Conservation (phyloP, 2,888 invertebrate genomes). For the Drosophila infuscata region DNA sequence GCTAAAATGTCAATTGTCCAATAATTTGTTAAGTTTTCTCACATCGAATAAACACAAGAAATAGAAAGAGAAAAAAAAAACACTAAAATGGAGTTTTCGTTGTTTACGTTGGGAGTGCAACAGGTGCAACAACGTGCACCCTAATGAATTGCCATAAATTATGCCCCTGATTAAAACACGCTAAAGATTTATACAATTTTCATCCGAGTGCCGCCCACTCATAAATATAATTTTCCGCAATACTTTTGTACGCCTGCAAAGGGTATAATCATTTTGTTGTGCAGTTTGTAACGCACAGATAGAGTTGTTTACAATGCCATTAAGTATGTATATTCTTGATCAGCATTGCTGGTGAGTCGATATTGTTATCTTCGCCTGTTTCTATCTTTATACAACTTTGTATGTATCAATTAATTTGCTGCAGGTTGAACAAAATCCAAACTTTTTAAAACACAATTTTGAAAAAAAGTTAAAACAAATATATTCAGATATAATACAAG, state of each 20-base stretch:
- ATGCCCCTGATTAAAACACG: neutral
- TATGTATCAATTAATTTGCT: neutral
- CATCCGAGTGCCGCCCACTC: constrained; percentile 25
- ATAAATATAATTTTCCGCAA: constrained; percentile 20
- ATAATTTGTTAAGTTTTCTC: constrained; percentile 3
- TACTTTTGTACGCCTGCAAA: neutral
- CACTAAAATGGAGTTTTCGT: neutral
- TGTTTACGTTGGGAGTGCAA: constrained; percentile 4
- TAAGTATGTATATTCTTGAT: neutral
- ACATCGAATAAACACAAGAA: neutral
- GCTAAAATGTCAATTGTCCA: neutral
- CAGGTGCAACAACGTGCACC: constrained; percentile 15
- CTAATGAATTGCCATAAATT: constrained; percentile 24
- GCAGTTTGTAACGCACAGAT: neutral
- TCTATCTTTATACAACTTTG: neutral
- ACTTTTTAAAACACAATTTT: neutral
- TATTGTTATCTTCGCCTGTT: neutral
- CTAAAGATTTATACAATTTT: constrained; percentile 40
- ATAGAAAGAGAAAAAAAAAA: neutral
- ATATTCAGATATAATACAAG: neutral
- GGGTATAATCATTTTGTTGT: neutral
- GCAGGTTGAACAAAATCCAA: neutral
- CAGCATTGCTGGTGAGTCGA: neutral
- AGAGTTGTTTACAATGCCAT: neutral
- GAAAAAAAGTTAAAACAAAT: neutral